Evolutionary conservation across 2,797 vertebrate species (phyloP), one percentile per base, ranked within the genome.

Genomic region (Cyclopterus lumpus): DNA sequence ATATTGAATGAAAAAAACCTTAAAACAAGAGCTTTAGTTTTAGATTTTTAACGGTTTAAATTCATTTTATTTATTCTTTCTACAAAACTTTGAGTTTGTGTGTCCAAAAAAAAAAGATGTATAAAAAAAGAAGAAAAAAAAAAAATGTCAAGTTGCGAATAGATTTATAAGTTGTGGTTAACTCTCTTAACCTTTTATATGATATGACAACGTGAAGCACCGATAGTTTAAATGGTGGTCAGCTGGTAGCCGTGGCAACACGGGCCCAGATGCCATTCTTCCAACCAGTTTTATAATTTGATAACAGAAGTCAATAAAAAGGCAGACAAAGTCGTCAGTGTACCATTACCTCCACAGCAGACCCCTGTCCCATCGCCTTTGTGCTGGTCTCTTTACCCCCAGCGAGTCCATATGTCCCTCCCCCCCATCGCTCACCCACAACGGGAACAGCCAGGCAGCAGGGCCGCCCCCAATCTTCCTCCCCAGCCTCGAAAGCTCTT

Each of bases 391-490:
- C 66, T 79, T 53, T 75, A 61, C 81, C 84, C 90, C 86, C 80
- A 85, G 76, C 68, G 55, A 86, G 87, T 91, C 93, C 90, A 92
- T 94, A 91, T 93, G 94, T 94, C 88, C 93, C 70, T 60, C 75
- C 36, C 60, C 76, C 67, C 67, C 76, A 40, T 26, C 60, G 30
- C 61, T 32, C 65, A 79, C 80, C 63, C 71, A 76, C 64, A 72
- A 48, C 38, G 55, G 58, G 67, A 86, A 70, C 88, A 88, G 84
- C 84, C 77, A 82, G 67, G 79, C 79, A 89, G 80, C 83, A 77
- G 73, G 71, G 46, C 58, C 61, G 6, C 70, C 86, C 76, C 62
- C 62, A 65, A 8, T 70, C 71, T 73, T 83, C 83, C 76, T 77
- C 78, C 72, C 59, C 55, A 77, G 75, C 83, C 67, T 44, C 26